These are phyloP conservation scores for Chrysina gloriosa DNA, from an alignment of 2,888 invertebrate species.

Conservation along the genomic window DNA sequence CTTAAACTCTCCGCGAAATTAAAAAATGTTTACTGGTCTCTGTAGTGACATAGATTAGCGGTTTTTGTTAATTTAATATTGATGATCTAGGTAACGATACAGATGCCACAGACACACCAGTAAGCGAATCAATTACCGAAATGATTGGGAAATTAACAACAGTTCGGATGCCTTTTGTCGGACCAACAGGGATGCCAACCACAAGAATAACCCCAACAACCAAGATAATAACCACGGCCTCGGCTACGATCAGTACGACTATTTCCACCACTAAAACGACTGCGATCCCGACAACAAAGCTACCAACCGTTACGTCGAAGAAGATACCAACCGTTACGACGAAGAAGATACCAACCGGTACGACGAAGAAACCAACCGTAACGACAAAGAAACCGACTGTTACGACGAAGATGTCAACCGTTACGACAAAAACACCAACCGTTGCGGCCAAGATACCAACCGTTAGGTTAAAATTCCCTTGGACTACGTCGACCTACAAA, in stretches of 20 bases:
- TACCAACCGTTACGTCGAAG: conserved; percentile 13
- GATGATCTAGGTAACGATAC: background rate
- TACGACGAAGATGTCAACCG: conserved; percentile 23
- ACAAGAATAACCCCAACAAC: background rate
- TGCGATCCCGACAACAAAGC: conserved; percentile 41
- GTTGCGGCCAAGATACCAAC: conserved; percentile 15
- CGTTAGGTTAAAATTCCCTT: too few species aligned
- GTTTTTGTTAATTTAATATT: too few species aligned
- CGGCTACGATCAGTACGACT: conserved; percentile 44
- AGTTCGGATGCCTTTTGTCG: too few species aligned
- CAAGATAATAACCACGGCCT: conserved; percentile 42
- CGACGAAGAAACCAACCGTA: conserved; percentile 25
- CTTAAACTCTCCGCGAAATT: too few species aligned
- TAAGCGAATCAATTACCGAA: background rate
- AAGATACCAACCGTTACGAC: conserved; percentile 38
- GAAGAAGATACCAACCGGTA: conserved; percentile 1
- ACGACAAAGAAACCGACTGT: conserved; percentile 33
- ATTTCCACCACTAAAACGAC: conserved; percentile 17
- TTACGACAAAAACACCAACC: conserved; percentile 21
- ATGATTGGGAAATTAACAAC: conserved; percentile 31
- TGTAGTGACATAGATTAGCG: too few species aligned
- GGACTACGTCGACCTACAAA: background rate
- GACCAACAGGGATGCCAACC: too few species aligned
- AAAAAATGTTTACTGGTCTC: too few species aligned
- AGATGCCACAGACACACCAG: background rate